Conservation (phyloP, 1,140 invertebrate genomes). For the Ostrea denselamellosa region DNA sequence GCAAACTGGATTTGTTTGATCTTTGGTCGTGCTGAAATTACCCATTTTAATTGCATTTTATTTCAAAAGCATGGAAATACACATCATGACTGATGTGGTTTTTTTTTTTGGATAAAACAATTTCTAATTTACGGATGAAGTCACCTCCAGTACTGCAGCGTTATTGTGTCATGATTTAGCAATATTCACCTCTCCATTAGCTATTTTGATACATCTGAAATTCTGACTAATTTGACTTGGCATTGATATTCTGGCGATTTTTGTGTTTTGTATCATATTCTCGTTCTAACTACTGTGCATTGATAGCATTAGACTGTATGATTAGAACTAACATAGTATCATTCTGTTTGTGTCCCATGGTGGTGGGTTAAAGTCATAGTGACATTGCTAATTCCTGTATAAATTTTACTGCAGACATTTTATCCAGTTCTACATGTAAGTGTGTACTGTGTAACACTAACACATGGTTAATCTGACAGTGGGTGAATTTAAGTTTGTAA, state of each 20-base stretch:
- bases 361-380: not conserved
- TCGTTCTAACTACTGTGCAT: not conserved
- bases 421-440: conserved; percentile 46
- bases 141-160: too few species aligned
- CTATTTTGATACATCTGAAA: not conserved
- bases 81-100: too few species aligned
- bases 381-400: not conserved
- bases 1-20: too few species aligned
- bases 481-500: too few species aligned
- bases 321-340: not conserved
- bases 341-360: not conserved
- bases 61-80: too few species aligned
- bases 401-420: conserved; percentile 35
- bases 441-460: not conserved
- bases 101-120: too few species aligned
- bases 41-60: too few species aligned
- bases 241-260: not conserved
- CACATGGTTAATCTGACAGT: not conserved
- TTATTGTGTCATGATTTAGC: too few species aligned
- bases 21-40: too few species aligned
- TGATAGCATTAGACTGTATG: not conserved
- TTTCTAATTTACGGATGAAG: too few species aligned
- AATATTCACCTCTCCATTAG: not conserved
- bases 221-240: not conserved
- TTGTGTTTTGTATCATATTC: not conserved